Conservation (phyloP, 2,113 vertebrate species). For the Nestor notabilis region DNA sequence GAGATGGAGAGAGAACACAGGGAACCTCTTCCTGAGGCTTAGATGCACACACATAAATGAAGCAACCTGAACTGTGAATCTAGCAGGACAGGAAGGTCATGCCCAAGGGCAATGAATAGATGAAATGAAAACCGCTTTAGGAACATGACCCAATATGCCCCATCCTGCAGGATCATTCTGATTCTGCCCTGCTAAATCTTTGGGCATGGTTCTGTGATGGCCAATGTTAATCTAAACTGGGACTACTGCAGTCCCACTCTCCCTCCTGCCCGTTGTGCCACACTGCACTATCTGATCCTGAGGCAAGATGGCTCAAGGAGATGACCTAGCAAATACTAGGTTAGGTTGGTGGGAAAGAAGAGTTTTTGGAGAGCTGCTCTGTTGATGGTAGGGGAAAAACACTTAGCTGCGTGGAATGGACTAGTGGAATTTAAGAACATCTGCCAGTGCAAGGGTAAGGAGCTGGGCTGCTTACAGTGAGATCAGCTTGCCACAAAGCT, state of each 20-base stretch:
- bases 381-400: neutral
- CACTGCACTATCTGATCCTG: neutral
- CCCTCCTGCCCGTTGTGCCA: neutral
- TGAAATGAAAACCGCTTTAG: neutral
- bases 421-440: neutral
- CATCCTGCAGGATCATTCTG: neutral
- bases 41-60: neutral
- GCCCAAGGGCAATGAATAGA: neutral
- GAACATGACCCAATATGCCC: neutral
- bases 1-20: neutral
- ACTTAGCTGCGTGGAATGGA: fast-evolving
- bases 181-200: neutral
- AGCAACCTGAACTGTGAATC: neutral
- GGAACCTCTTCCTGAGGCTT: neutral
- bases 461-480: neutral
- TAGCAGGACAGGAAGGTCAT: neutral
- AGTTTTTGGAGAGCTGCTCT: neutral
- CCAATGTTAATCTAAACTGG: neutral
- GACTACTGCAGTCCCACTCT: neutral
- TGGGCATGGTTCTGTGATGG: neutral
- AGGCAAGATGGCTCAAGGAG: neutral
- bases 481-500: neutral
- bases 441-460: neutral
- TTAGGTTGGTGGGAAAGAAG: neutral
- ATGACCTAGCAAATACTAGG: neutral